These are phyloP conservation scores for Rhabdophis nuchalis DNA, from an alignment of 2,797 vertebrate genomes.

Conservation along the genomic window DNA sequence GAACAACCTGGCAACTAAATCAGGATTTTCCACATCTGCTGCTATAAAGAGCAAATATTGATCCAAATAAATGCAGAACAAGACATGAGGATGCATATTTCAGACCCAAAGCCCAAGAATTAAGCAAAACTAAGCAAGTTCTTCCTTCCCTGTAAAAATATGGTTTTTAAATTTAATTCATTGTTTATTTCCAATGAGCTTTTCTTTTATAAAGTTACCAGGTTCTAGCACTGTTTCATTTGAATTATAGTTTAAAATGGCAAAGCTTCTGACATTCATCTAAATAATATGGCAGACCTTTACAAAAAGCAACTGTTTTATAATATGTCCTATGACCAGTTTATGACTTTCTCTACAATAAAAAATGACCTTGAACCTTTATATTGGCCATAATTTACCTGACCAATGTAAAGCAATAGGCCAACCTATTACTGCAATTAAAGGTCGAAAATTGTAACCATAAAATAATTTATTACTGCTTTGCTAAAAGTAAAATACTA, in stretches of 20 bases:
- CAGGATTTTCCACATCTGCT: background rate
- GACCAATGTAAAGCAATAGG: background rate
- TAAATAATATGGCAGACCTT: background rate
- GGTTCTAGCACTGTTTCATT: background rate
- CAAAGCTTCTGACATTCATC: background rate
- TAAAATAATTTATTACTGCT: conserved; percentile 3
- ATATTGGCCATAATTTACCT: background rate
- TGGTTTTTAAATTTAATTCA: background rate
- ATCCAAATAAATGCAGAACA: background rate
- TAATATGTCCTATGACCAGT: background rate
- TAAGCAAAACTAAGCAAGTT: background rate
- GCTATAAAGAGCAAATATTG: background rate
- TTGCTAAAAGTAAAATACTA: conserved; percentile 11
- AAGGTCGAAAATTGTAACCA: background rate
- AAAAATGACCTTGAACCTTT: background rate
- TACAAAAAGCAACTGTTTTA: background rate
- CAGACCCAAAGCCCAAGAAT: background rate
- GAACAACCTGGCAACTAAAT: background rate
- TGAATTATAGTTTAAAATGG: background rate
- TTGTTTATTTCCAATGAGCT: background rate
- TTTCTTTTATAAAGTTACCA: background rate
- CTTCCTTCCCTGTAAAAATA: background rate
- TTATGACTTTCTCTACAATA: background rate
- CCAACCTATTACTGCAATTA: background rate
- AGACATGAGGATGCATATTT: background rate